phyloP scores from a whole-genome alignment of 2,797 vertebrate species.

The Myoxocephalus aenaeus region DNA sequence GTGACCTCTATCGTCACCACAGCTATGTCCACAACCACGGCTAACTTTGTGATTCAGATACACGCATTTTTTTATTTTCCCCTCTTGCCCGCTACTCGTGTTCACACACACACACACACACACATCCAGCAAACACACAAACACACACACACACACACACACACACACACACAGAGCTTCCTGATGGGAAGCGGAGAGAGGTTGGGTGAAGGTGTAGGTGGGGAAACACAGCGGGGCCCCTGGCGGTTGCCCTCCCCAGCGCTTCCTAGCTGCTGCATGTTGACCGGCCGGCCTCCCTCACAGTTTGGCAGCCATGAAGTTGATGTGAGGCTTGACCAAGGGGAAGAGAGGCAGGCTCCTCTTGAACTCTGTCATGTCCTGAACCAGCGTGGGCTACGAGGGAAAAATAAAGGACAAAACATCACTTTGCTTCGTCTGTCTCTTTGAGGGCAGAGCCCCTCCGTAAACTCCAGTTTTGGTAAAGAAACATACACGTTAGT shows the following conservation, averaged over 20 bases:
- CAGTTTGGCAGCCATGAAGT: slow-evolving; percentile 98
- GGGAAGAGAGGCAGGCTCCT: slow-evolving; percentile 96
- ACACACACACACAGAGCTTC: slow-evolving; percentile 59
- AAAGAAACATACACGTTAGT: too few species aligned
- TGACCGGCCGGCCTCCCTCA: slow-evolving; percentile 75
- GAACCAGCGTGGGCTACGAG: slow-evolving; percentile 90
- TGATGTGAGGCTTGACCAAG: slow-evolving; percentile 95
- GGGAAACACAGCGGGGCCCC: neutral
- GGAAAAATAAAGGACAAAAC: neutral
- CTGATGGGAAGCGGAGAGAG: slow-evolving; percentile 10
- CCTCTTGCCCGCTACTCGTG: slow-evolving; percentile 40
- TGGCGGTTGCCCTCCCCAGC: neutral
- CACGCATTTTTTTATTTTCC: slow-evolving; percentile 22
- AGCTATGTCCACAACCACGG: slow-evolving; percentile 53
- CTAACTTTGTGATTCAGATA: slow-evolving; percentile 61
- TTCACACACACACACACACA: too few species aligned
- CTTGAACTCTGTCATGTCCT: slow-evolving; percentile 97
- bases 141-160: neutral
- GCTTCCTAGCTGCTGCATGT: slow-evolving; percentile 27
- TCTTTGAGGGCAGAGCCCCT: too few species aligned
- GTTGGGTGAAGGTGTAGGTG: neutral
- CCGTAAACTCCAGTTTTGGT: too few species aligned
- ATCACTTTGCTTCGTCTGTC: too few species aligned
- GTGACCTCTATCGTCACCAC: slow-evolving; percentile 52
- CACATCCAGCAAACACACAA: too few species aligned